A percentile compares a stretch with the other conserved stretches of the same genome.
Conservation (phyloP, 2,113 vertebrate genomes). For the Nipponia nippon region DNA sequence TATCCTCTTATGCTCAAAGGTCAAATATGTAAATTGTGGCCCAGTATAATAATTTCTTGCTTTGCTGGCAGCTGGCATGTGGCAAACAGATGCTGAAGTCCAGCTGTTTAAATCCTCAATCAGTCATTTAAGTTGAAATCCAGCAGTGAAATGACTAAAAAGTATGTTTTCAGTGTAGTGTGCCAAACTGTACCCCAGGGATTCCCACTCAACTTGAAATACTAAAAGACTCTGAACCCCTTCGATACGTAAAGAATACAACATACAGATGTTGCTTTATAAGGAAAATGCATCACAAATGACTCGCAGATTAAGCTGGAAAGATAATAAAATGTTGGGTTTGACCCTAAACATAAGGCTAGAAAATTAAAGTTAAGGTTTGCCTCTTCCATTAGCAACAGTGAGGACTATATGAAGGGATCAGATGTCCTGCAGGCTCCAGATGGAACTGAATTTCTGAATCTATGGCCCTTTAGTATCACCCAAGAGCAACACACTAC, state of each 20-base stretch:
- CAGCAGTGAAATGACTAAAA: background rate
- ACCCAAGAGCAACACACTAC: background rate
- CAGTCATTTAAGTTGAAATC: background rate
- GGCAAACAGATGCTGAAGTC: background rate
- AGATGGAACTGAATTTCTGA: background rate
- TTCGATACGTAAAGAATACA: background rate
- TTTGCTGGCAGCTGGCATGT: background rate
- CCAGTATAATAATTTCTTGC: background rate
- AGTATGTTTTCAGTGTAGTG: slow-evolving; percentile 7
- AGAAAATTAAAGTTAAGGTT: background rate
- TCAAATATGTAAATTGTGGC: background rate
- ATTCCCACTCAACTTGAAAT: background rate
- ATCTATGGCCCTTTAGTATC: background rate
- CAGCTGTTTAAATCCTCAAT: background rate
- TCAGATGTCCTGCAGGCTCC: background rate
- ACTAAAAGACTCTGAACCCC: background rate
- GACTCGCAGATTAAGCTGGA: background rate
- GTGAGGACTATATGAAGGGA: background rate
- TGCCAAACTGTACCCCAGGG: slow-evolving; percentile 13
- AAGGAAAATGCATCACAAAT: background rate
- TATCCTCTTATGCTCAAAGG: background rate
- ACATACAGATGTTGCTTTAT: background rate
- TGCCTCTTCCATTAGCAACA: background rate
- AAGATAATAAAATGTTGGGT: background rate
- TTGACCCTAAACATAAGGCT: background rate